A percentile compares a stretch with the other conserved stretches of the same genome.
Conservation (phyloP, 2,888 invertebrate genomes). For the Ceramica pisi region DNA sequence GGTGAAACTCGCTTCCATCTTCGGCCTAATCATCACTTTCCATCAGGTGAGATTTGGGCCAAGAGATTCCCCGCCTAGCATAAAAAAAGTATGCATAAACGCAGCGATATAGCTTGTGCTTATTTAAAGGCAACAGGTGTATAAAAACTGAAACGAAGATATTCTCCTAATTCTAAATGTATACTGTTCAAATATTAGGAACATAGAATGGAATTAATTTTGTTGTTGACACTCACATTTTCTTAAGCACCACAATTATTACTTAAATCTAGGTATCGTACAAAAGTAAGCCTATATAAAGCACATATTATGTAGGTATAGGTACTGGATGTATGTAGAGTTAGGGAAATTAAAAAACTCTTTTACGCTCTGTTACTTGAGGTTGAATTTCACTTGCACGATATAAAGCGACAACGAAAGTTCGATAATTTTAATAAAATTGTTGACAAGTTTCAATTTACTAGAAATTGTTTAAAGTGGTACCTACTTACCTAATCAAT, state of each 20-base stretch:
- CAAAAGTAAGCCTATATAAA: constrained; percentile 54
- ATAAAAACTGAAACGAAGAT: constrained; percentile 32
- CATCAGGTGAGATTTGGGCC: too few species aligned
- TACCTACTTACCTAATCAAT: background rate
- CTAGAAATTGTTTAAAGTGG: background rate
- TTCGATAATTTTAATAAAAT: background rate
- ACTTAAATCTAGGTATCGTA: constrained; percentile 54
- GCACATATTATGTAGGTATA: constrained; percentile 13
- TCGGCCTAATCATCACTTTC: too few species aligned
- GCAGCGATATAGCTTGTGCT: background rate
- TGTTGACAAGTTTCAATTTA: background rate
- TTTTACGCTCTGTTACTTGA: background rate
- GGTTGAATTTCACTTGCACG: background rate
- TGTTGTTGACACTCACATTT: constrained; percentile 54
- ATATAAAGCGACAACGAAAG: too few species aligned
- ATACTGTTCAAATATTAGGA: constrained; percentile 55
- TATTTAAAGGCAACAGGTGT: background rate
- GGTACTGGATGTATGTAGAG: background rate
- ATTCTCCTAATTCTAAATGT: constrained; percentile 37
- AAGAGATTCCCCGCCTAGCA: too few species aligned
- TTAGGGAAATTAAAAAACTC: background rate
- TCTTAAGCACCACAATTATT: constrained; percentile 61
- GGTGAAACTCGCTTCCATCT: too few species aligned
- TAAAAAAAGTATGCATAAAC: too few species aligned
- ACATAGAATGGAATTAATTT: constrained; percentile 63